phyloP scores from a whole-genome alignment of 2,888 invertebrate species.

The Caenorhabditis parvicauda region DNA sequence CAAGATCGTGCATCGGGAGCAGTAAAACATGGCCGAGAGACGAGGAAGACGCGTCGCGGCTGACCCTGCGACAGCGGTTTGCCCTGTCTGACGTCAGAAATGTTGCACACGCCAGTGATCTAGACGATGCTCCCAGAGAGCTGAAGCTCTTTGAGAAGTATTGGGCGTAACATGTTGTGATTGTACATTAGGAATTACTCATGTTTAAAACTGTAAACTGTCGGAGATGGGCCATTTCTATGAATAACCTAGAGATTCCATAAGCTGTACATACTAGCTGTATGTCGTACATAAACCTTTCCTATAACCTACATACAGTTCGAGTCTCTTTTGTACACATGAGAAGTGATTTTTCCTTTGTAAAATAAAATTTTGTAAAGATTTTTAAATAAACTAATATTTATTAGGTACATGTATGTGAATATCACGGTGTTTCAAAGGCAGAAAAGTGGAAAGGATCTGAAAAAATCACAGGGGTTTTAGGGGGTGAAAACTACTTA shows the following conservation, averaged over 20 bases:
- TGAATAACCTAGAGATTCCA: background rate
- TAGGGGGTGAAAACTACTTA: no score
- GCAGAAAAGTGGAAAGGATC: no score
- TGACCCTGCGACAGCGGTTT: conserved; percentile 78
- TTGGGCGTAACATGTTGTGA: background rate
- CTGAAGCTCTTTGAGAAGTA: conserved; percentile 10
- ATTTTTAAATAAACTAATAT: no score
- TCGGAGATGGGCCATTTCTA: background rate
- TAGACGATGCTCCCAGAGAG: conserved; percentile 12
- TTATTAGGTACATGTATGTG: no score
- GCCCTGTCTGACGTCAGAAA: conserved; percentile 92
- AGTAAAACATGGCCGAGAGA: conserved; percentile 31
- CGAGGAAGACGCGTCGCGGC: conserved; percentile 18
- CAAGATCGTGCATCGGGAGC: conserved; percentile 27
- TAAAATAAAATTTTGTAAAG: no score
- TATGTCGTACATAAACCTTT: no score
- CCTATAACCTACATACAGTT: no score
- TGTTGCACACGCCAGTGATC: conserved; percentile 73
- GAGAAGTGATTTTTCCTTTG: no score
- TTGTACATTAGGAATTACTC: background rate
- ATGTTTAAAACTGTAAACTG: background rate
- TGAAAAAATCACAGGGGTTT: no score
- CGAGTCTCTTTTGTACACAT: no score
- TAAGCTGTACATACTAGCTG: no score
- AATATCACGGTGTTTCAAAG: no score